These are phyloP conservation scores for Chelonus formosanus DNA, from an alignment of 2,888 invertebrate species.

Conservation along the genomic window DNA sequence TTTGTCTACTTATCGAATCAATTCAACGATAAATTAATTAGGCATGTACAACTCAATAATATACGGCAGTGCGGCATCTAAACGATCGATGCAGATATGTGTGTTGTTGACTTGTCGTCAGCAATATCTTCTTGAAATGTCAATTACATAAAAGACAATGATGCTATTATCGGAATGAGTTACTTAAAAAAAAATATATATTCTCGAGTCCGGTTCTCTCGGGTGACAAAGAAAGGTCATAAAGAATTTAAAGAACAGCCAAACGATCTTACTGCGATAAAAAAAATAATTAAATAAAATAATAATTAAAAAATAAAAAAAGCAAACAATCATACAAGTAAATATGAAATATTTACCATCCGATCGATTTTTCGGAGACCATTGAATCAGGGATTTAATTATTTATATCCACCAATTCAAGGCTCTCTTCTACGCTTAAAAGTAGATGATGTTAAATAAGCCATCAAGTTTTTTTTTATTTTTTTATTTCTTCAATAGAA, in stretches of 20 bases:
- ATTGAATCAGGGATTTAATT: constrained; percentile 24
- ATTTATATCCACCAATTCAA: constrained; percentile 21
- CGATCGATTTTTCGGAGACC: constrained; percentile 33
- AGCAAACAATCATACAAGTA: constrained; percentile 24
- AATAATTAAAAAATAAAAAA: constrained; percentile 20
- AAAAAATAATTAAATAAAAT: constrained; percentile 10
- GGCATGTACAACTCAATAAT: constrained; percentile 9
- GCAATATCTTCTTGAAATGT: constrained; percentile 56
- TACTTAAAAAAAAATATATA: constrained; percentile 40
- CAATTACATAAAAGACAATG: constrained; percentile 52
- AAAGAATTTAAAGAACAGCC: constrained; percentile 41
- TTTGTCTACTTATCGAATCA: constrained; percentile 39
- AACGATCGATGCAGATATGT: constrained; percentile 31
- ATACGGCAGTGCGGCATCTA: constrained; percentile 37
- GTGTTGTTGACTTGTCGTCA: constrained; percentile 23
- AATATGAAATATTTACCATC: constrained; percentile 38
- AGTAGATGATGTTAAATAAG: constrained; percentile 8
- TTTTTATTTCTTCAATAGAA: constrained; percentile 2
- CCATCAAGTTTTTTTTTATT: constrained; percentile 20
- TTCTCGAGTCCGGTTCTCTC: constrained; percentile 21
- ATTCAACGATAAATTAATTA: constrained; percentile 38
- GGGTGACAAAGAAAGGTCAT: constrained; percentile 18
- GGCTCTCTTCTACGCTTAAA: constrained; percentile 9
- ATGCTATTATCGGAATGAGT: constrained; percentile 42
- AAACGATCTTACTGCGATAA: constrained; percentile 46